Percentiles rank a stretch among this genome's conserved stretches.
Evolutionary conservation across 2,888 invertebrate species (phyloP).

Genomic region (Pachymerium ferrugineum): DNA sequence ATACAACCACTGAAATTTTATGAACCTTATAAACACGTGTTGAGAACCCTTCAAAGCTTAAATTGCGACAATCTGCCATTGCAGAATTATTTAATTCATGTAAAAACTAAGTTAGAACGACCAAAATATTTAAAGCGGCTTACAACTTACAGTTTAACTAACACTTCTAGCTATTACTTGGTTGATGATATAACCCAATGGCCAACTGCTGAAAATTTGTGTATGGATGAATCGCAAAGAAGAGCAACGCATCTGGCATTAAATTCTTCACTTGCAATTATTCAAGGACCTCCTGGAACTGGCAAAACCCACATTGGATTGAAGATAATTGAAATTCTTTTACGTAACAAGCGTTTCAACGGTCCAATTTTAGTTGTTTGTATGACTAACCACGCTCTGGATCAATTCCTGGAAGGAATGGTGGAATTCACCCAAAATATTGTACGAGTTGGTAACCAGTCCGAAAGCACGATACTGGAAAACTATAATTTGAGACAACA

Average conservation of each 20-base stretch:
- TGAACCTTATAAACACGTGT: slow-evolving; percentile 12
- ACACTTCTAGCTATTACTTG: background rate
- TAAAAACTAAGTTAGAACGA: background rate
- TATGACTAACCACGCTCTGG: slow-evolving; percentile 79
- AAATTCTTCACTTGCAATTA: slow-evolving; percentile 43
- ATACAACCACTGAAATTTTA: background rate
- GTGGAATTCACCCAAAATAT: slow-evolving; percentile 55
- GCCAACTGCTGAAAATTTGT: slow-evolving; percentile 36
- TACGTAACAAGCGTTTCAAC: slow-evolving; percentile 40
- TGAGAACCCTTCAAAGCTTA: background rate
- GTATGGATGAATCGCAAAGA: slow-evolving; percentile 43
- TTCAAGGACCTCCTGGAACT: slow-evolving; percentile 56
- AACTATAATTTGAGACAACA: background rate
- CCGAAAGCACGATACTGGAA: slow-evolving; percentile 47
- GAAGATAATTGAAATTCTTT: slow-evolving; percentile 44
- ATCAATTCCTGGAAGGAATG: slow-evolving; percentile 73
- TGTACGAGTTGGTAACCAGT: slow-evolving; percentile 65
- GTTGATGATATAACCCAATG: slow-evolving; percentile 23
- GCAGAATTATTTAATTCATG: slow-evolving; percentile 4
- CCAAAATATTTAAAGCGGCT: background rate
- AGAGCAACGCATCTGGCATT: slow-evolving; percentile 42
- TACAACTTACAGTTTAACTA: background rate
- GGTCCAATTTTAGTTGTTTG: slow-evolving; percentile 68
- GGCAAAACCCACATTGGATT: slow-evolving; percentile 48
- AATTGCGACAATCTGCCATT: background rate